phyloP scores from a whole-genome alignment of 2,888 invertebrate genomes.

The Cryptus viduatorius region DNA sequence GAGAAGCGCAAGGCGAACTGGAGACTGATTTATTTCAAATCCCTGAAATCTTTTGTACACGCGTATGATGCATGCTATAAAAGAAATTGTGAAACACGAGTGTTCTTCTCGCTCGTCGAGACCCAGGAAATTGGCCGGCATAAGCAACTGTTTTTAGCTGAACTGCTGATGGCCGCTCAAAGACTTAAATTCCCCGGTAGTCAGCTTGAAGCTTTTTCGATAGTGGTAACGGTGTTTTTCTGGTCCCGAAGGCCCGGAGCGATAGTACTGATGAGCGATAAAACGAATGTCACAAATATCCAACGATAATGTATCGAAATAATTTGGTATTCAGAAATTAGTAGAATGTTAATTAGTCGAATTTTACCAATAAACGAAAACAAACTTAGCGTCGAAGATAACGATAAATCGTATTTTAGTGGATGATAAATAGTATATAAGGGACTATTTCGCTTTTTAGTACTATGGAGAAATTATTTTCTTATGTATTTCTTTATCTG shows the following conservation, averaged over 20 bases:
- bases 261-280: not conserved
- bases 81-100: conserved; percentile 17
- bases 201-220: not conserved
- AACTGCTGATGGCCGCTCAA: conserved; percentile 13
- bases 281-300: not conserved
- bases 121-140: conserved; percentile 60
- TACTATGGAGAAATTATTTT: no score
- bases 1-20: not conserved
- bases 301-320: not conserved
- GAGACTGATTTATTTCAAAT: conserved; percentile 7
- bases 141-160: conserved; percentile 58
- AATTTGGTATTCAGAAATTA: not conserved
- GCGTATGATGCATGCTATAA: not conserved
- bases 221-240: not conserved
- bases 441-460: no score
- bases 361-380: no score
- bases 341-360: no score
- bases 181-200: not conserved
- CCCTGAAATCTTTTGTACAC: not conserved
- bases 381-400: no score
- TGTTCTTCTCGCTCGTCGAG: conserved; percentile 14
- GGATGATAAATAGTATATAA: no score
- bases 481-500: no score
- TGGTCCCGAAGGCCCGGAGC: not conserved
- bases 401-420: no score